Evolutionary conservation across 1,140 invertebrate species (phyloP).

Genomic region (Armadillidium nasatum): DNA sequence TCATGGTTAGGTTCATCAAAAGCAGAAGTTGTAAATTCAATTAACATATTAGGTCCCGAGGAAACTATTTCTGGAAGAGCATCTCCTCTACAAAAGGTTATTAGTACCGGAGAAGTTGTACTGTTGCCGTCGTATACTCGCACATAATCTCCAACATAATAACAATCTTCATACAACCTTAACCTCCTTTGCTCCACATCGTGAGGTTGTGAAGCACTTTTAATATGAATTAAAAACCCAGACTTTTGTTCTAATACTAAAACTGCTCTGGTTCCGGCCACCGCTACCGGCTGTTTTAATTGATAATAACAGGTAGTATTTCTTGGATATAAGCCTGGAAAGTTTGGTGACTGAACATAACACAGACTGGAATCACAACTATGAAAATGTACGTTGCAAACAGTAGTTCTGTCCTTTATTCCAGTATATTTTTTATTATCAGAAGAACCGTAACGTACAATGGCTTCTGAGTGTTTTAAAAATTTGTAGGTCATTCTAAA

Average conservation of each 20-base stretch:
- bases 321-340: conserved; percentile 76
- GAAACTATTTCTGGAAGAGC: conserved; percentile 76
- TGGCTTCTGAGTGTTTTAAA: conserved; percentile 65
- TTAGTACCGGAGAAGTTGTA: conserved; percentile 75
- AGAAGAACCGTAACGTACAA: conserved; percentile 65
- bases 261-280: conserved; percentile 46
- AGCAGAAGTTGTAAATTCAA: conserved; percentile 82
- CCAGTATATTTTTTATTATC: conserved; percentile 53
- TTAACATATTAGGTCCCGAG: conserved; percentile 75
- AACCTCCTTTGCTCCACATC: conserved; percentile 43
- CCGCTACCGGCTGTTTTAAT: conserved; percentile 63
- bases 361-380: conserved; percentile 81
- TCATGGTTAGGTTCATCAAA: conserved; percentile 67
- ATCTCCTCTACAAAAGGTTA: conserved; percentile 83
- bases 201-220: conserved; percentile 34
- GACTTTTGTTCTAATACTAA: conserved; percentile 36
- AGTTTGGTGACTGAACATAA: conserved; percentile 77
- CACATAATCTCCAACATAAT: conserved; percentile 80
- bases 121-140: conserved; percentile 87
- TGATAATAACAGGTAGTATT: conserved; percentile 78
- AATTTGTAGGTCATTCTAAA: conserved; percentile 67
- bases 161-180: conserved; percentile 73
- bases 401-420: conserved; percentile 63
- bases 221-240: conserved; percentile 39
- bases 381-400: conserved; percentile 82